Base-by-base conservation (phyloP, 2,888 invertebrate species). In the Heteromurus nitidus region DNA sequence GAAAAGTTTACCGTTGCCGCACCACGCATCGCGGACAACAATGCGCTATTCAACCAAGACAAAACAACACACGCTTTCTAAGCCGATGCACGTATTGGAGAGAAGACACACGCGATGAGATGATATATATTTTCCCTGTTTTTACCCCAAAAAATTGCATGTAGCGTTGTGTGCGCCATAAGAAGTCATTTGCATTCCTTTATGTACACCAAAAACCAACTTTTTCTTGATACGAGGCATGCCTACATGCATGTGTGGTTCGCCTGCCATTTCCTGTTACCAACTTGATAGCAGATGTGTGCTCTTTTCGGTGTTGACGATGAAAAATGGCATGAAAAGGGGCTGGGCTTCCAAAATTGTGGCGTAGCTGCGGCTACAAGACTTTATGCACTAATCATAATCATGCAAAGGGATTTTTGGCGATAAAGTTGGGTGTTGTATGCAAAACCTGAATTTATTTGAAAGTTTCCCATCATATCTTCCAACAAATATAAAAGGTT, bases 101-200 rank as follows among this genome's bases (percentile, higher is more conserved):
- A n/a, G n/a, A n/a, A n/a, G n/a, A n/a, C n/a, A 75, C 75, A 50
- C 64, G 75, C 67, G 65, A 42, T 58, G 58, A 26, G 58, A 58
- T 58, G 58, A 58, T 58, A 58, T 28, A 58, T 53, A 22, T 44
- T 20, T 58, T 58, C 50, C n/a, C n/a, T 13, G 50, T 18, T 18
- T n/a, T 7, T 50, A 13, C 50, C n/a, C 7, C 5, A n/a, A 7
- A 36, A 9, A 13, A 9, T 5, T 5, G 36, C 5, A 36, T 36
- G 36, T 36, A 36, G 13, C 13, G 36, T 36, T 36, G 36, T 5
- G 50, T 13, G 50, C 5, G 50, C 7, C 3, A n/a, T 50, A 50
- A 50, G 47, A 36, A 36, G 74, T 65, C 74, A 74, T 74, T 74
- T 74, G 64, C 74, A 74, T 74, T 65, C 64, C 22, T 28, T 36